These are phyloP conservation scores for Mastomys coucha DNA, from an alignment of 2,113 vertebrate species.

Conservation along the genomic window DNA sequence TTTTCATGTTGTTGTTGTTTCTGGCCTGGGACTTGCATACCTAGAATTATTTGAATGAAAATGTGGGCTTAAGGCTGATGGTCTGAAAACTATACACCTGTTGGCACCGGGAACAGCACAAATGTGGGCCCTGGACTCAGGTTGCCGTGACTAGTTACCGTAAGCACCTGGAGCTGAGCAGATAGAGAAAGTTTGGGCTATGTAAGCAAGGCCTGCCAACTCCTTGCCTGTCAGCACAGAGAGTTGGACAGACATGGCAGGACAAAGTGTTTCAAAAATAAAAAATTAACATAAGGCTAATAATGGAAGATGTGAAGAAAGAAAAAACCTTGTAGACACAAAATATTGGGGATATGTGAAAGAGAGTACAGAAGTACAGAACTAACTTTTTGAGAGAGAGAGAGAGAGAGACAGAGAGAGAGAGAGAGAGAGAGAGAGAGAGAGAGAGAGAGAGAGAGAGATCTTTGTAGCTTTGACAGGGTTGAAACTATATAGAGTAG, in stretches of 20 bases:
- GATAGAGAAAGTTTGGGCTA: background rate
- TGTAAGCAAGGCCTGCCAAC: background rate
- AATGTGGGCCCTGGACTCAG: background rate
- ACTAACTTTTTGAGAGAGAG: background rate
- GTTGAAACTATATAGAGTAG: background rate
- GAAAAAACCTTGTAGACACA: background rate
- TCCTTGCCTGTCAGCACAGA: background rate
- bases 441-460: background rate
- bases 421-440: background rate
- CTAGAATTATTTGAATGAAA: background rate
- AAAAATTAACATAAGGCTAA: background rate
- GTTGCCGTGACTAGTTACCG: background rate
- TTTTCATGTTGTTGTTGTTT: background rate
- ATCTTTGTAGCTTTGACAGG: too few relatives aligned
- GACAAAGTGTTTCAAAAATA: background rate
- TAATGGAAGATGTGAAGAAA: background rate
- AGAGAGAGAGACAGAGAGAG: background rate
- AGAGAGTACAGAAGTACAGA: background rate
- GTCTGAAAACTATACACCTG: background rate
- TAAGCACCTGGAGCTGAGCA: background rate
- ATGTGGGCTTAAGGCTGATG: background rate
- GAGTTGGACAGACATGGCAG: background rate
- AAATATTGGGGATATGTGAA: background rate
- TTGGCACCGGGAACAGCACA: background rate
- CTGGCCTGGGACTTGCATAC: background rate